Evolutionary conservation across 2,888 invertebrate species (phyloP), one percentile per base, ranked within the genome.

Genomic region (Himalopsyche japonica): DNA sequence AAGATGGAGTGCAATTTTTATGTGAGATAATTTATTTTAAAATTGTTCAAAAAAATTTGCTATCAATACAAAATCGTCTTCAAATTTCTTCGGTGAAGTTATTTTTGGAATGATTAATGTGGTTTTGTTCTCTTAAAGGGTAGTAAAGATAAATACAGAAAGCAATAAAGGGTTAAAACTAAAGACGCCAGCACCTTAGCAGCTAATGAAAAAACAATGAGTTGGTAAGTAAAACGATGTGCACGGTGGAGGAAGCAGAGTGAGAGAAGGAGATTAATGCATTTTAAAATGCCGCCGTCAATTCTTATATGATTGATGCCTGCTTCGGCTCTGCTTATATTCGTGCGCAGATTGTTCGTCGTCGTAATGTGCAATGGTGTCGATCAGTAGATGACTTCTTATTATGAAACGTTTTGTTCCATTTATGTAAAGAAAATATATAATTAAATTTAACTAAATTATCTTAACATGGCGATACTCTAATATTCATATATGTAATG

Each of bases 211-310:
- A 64, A 70, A 70, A 57, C 57, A 70, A 70, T 70, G 24, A 27
- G 70, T 70, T 27, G 7, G 27, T 27, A 70, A 70, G 70, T 70
- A 70, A 70, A 70, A 27, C 70, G 20, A 27, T 70, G 27, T 70
- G 70, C 70, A 70, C 70, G 70, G 24, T 70, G 70, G 27, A 70
- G 70, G 70, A 70, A 70, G 27, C 70, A 27, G 12, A 30, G 27
- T 27, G 27, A 70, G 70, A 70, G 70, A 70, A 70, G 30, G 82
- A 85, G 85, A 85, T 85, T 82, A 83, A 85, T 85, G 85, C 82
- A 83, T 85, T 85, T 85, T 83, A 82, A 85, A 85, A 85, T 83
- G 78, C 76, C 20, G 80, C 82, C 76, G 85, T 85, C 85, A 85
- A 83, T 83, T 81, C 70, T 57, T 34, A 27, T 77, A 79, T 85